Conservation (phyloP, 1,140 invertebrate species). For the Hypsibius dujardini region DNA sequence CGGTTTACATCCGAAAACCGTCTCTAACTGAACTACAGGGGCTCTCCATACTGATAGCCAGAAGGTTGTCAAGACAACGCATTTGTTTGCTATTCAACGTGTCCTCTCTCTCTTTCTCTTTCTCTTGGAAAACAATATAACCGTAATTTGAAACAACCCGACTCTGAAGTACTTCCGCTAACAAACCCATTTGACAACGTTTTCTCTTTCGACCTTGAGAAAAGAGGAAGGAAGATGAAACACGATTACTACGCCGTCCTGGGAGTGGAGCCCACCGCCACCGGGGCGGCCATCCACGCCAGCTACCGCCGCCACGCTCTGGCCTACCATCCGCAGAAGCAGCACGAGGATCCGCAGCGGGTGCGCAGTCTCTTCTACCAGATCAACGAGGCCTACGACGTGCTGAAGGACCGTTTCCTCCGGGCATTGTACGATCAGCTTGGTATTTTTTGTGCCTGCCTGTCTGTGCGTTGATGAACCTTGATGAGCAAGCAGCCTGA, state of each 20-base stretch:
- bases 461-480: background rate
- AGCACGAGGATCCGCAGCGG: background rate
- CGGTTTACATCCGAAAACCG: no score
- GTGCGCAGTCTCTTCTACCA: background rate
- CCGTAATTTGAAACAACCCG: no score
- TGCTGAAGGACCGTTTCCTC: background rate
- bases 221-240: no score
- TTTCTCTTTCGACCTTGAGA: no score
- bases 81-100: no score
- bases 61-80: no score
- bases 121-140: no score
- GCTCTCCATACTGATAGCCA: no score
- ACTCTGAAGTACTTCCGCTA: no score
- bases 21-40: no score
- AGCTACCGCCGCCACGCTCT: background rate
- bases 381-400: background rate
- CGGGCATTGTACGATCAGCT: constrained; percentile 7
- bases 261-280: background rate
- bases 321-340: background rate
- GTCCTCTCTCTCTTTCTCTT: no score
- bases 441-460: background rate
- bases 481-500: background rate
- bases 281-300: background rate
- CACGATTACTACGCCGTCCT: background rate
- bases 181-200: no score